phyloP scores from a whole-genome alignment of 2,888 invertebrate genomes.

The Synergus itoensis region DNA sequence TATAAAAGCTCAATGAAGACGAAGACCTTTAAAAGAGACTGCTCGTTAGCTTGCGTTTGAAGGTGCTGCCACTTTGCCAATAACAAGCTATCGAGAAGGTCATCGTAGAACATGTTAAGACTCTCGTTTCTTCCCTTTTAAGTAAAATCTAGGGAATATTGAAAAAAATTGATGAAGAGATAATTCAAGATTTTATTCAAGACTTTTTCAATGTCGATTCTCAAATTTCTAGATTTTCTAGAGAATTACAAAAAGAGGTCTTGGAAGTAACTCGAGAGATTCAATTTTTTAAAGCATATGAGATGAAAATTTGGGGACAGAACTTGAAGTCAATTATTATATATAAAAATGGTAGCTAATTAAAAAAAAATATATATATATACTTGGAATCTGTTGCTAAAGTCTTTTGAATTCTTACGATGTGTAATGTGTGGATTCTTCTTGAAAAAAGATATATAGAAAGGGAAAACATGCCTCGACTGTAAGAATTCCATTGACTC shows the following conservation, averaged over 20 bases:
- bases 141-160: background rate
- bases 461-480: background rate
- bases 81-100: background rate
- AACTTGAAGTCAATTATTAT: too few relatives aligned
- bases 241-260: too few relatives aligned
- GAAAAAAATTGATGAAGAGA: background rate
- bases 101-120: background rate
- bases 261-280: too few relatives aligned
- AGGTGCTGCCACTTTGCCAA: conserved; percentile 6
- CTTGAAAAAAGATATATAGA: background rate
- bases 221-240: too few relatives aligned
- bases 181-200: background rate
- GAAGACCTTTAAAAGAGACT: conserved; percentile 7
- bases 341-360: too few relatives aligned
- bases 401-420: too few relatives aligned
- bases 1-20: background rate
- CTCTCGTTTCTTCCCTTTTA: background rate
- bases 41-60: conserved; percentile 8
- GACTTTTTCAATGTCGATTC: too few relatives aligned
- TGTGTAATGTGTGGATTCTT: background rate
- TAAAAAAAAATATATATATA: too few relatives aligned
- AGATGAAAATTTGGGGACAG: too few relatives aligned
- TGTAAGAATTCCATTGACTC: conserved; percentile 7
- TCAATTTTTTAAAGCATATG: too few relatives aligned
- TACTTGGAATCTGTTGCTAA: too few relatives aligned